Conservation (phyloP, 2,797 vertebrate genomes). For the Prionace glauca region DNA sequence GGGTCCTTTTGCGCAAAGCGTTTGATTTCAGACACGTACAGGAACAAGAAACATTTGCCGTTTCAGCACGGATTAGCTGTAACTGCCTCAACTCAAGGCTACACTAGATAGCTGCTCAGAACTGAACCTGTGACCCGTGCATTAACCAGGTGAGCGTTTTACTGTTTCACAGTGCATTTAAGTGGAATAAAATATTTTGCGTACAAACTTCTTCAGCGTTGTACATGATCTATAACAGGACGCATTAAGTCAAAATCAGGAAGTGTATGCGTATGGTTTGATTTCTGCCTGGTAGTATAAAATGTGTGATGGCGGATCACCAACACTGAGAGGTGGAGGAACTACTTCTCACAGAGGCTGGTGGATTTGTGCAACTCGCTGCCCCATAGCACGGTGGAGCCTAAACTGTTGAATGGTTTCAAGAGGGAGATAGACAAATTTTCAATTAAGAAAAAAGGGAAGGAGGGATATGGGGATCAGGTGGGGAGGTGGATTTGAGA, state of each 20-base stretch:
- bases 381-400: no score
- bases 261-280: background rate
- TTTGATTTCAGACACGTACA: background rate
- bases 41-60: background rate
- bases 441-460: no score
- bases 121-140: background rate
- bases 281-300: background rate
- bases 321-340: no score
- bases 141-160: background rate
- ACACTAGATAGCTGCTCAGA: background rate
- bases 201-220: background rate
- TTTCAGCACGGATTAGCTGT: background rate
- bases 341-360: no score
- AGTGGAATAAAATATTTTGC: background rate
- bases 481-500: no score
- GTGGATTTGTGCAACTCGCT: no score
- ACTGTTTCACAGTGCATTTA: no score
- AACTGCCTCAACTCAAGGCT: background rate
- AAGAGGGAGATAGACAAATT: no score
- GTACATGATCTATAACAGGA: background rate
- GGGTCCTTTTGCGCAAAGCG: slow-evolving; percentile 12
- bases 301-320: background rate
- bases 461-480: no score
- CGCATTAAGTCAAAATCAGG: background rate
- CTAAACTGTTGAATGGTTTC: no score